Base-by-base conservation (phyloP, 2,797 vertebrate species). In the Coluber constrictor region DNA sequence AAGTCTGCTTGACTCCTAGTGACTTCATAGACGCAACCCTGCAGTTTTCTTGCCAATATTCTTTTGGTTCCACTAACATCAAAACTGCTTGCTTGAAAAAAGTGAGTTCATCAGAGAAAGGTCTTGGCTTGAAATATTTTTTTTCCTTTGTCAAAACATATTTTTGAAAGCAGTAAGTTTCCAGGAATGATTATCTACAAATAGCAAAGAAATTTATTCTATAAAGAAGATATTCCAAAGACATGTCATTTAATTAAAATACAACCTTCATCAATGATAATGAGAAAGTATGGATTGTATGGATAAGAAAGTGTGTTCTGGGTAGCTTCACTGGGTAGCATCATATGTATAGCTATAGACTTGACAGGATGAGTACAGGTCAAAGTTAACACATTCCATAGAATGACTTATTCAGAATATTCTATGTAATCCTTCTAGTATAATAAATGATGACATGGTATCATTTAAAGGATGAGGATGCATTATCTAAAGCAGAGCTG, bases 341-440 rank as follows among this genome's bases (percentile, higher is more conserved):
- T 11, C 89, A 91, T n/a, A 37, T 27, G 91, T 90, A 94, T 94
- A 92, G 13, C 1, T 63, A 5, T 59, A 60, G 86, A 66, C 20
- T 63, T 92, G 43, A 93, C 29, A 63, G 20, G 60, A 86, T 92
- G 89, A 43, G 79, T 8, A 20, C n/a, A 60, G 12, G 3, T 16
- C 10, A 92, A 93, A 18, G 4, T 60, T 60, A 86, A 27, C 32
- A 25, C 1, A 66, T 23, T 47, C 27, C 56, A 70, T 88, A 29
- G n/a, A 32, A 70, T 7, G 59, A 32, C 32, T 56, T 54, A 57
- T 37, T 23, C 8, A 12, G 47, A 20, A 57, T 47, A 23, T 89
- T 89, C 25, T 89, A 23, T 51, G 18, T 5, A 88, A 56, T 12
- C 51, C 27, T n/a, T 89, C 55, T 59, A 79, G 54, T 43, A 74